Conservation (phyloP, 2,113 vertebrate genomes). For the Tupaia tana region DNA sequence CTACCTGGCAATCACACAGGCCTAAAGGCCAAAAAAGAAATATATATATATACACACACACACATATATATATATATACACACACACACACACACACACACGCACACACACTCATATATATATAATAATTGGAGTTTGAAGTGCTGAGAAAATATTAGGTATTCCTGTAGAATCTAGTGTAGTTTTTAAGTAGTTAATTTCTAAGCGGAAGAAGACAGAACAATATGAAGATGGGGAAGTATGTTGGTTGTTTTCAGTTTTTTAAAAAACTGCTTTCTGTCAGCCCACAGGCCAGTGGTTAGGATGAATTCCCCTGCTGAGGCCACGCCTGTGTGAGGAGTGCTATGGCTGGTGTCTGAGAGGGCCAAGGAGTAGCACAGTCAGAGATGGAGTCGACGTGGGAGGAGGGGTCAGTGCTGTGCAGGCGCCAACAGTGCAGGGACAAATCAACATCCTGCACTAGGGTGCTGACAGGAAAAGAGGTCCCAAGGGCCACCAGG, state of each 20-base stretch:
- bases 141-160: neutral
- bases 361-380: neutral
- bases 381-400: too few species aligned
- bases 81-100: too few species aligned
- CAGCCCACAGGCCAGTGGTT: neutral
- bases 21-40: too few species aligned
- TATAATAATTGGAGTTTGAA: neutral
- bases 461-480: neutral
- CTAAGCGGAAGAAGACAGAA: neutral
- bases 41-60: too few species aligned
- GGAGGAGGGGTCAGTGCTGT: neutral
- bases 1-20: too few species aligned
- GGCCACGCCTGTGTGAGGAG: neutral
- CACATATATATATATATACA: too few species aligned
- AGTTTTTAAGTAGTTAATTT: slow-evolving; percentile 18
- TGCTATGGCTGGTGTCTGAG: neutral
- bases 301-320: neutral
- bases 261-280: neutral
- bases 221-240: neutral
- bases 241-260: neutral
- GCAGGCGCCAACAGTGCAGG: neutral
- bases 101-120: too few species aligned
- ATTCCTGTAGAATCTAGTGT: neutral
- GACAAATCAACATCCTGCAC: neutral
- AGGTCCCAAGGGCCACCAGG: too few species aligned